These are phyloP conservation scores for Chromis chromis DNA, from an alignment of 2,797 vertebrate species.

Conservation along the genomic window DNA sequence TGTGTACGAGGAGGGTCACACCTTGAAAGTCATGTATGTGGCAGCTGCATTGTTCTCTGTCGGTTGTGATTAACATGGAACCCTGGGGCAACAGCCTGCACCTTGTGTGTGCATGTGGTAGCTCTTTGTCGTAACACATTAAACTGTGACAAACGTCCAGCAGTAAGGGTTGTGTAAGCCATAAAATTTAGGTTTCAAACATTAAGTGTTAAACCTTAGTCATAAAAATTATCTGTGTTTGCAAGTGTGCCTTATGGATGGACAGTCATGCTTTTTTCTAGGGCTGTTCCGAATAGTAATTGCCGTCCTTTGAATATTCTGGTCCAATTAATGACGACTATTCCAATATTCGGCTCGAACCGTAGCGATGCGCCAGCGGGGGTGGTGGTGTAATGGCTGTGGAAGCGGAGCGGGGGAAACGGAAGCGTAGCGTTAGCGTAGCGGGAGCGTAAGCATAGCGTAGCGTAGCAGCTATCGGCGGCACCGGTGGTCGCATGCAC, in stretches of 20 bases:
- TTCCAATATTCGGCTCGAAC: too few relatives aligned
- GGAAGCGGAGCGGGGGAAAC: too few relatives aligned
- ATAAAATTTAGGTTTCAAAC: background rate
- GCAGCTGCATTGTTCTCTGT: conserved; percentile 54
- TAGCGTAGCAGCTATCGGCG: too few relatives aligned
- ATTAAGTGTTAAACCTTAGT: background rate
- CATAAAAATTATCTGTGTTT: background rate
- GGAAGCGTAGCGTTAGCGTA: too few relatives aligned
- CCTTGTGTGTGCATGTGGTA: conserved; percentile 4
- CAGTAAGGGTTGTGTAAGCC: conserved; percentile 30
- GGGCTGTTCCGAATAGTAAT: too few relatives aligned
- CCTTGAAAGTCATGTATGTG: conserved; percentile 55
- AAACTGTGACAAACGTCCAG: conserved; percentile 39
- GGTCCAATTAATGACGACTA: too few relatives aligned
- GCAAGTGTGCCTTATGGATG: background rate
- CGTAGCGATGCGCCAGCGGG: too few relatives aligned
- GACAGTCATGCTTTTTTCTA: background rate
- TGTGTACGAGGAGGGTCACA: conserved; percentile 17
- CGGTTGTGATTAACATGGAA: conserved; percentile 49
- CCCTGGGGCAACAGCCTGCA: conserved; percentile 23
- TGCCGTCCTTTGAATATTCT: too few relatives aligned
- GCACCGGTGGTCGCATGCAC: too few relatives aligned
- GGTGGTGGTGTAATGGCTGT: too few relatives aligned
- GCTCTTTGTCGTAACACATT: conserved; percentile 40
- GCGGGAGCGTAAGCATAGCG: too few relatives aligned